Base-by-base conservation (phyloP, 2,888 invertebrate species). In the Ophioninae sp. region DNA sequence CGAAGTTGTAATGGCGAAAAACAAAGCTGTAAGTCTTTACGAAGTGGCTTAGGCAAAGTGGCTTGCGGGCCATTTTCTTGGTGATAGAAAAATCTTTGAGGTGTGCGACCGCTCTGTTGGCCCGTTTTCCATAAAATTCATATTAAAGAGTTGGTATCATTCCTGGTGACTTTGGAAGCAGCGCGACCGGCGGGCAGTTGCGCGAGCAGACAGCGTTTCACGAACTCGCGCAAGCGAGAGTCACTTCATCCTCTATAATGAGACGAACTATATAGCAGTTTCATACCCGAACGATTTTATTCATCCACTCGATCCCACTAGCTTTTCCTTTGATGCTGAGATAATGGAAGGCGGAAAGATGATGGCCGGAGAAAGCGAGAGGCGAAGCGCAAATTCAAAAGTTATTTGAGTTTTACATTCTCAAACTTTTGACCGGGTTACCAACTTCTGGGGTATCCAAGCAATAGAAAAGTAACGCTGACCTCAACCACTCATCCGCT, bases 41-140 rank as follows among this genome's bases (percentile, higher is more conserved):
- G 57, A 59, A 59, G 57, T n/a, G 20, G 20, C n/a, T n/a, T n/a
- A n/a, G 20, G 57, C 57, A 59, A 20, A 59, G 7, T 17, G 73
- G 64, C 59, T 64, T 37, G 57, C 21, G 20, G 65, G 68, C 59
- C 56, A 68, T 67, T 79, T 75, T 75, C 61, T 30, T 67, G 70
- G 41, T 79, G 57, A 75, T 79, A 77, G 39, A 68, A 76, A 83
- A 61, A 68, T 69, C 70, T 44, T 56, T 77, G 8, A 64, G 70
- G 65, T 65, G 68, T 30, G 44, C 67, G 39, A 39, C 44, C 39
- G 20, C 50, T n/a, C 67, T 44, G 21, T 65, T 61, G 64, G 17
- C 74, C 37, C 62, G 68, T 68, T 85, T 82, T 84, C 82, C 81
- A 85, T 82, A 82, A 86, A 85, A 84, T 82, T 86, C 82, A 85